Evolutionary conservation across 2,797 vertebrate genomes (phyloP), one percentile per base, ranked within the genome.

Genomic region (Crenuchus spilurus): DNA sequence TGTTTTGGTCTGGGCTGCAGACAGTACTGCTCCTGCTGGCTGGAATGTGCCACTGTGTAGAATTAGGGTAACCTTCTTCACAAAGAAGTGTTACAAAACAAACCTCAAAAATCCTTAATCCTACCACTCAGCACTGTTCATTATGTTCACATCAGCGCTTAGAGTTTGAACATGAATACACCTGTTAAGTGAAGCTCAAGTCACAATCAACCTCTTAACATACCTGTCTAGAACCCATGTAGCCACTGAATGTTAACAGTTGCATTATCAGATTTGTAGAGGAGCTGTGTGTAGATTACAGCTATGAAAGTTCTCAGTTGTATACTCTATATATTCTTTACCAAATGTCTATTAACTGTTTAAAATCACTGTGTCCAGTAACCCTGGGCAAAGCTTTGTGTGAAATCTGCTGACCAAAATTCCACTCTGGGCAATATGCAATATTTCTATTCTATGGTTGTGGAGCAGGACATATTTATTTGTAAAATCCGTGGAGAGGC

Each of bases 1-100:
- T 54, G 26, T n/a, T 55, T 54, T 55, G 82, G 80, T 67, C 72
- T n/a, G 61, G 80, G 86, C 86, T 86, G 83, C 85, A 88, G 88
- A 86, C 88, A 88, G 88, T 87, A 92, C 90, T 87, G 90, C 91
- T 91, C 89, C 92, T 90, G 82, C 88, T 92, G 92, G 91, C 79
- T 87, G 91, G 92, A 93, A 93, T 92, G 92, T 82, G 77, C 76
- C 62, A 77, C 69, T 66, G 85, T 85, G 85, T 83, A 85, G 84
- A 84, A 87, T 84, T 61, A 22, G 4, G 49, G 30, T 18, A 13
- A 39, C 68, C 65, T 26, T 66, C 58, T n/a, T 26, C 57, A 54
- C 58, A 57, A 24, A 83, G 81, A 85, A 84, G 85, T 85, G 82
- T 85, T 78, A 82, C 68, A 62, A 75, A 82, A 72, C 44, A 66